Evolutionary conservation across 2,113 vertebrate species (phyloP), one percentile per base, ranked within the genome.

Genomic region (Semicossyphus pulcher): DNA sequence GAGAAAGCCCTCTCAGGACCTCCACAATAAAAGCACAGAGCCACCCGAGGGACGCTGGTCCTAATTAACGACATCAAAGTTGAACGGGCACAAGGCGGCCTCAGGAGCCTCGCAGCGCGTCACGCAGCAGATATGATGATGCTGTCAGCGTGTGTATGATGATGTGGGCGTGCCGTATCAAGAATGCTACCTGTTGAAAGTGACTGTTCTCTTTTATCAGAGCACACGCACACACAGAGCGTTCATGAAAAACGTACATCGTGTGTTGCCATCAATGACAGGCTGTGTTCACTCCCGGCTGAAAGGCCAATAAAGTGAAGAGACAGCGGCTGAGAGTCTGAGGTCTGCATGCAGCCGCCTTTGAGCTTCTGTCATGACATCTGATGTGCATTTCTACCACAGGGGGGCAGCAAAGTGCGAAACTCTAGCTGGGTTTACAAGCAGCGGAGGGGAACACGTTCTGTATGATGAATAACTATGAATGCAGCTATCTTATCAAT

Each of bases 61-160:
- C 86, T 76, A 77, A 92, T 92, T 89, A 92, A 88, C 63, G 2
- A 79, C 81, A 84, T 84, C 87, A 91, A 90, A 91, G 88, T 21
- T n/a, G 44, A 69, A 49, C 11, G 59, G 60, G 66, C 63, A 64
- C 56, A 62, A 71, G 77, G 60, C 72, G 41, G 76, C 69, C 49
- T 60, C 53, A 42, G 78, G 69, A 88, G 64, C 48, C 49, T 68
- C 12, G 2, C 36, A 26, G 37, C 52, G 45, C 18, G 31, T 42
- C 58, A 39, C 12, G 21, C 70, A 37, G 71, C 57, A 34, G 29
- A 68, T 41, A 76, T n/a, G 61, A 52, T 37, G 60, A 73, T 56
- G 53, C 66, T 44, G 62, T 61, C 57, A 69, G 65, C 44, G 11
- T 4, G 52, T 51, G 29, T 69, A 26, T 45, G 62, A 80, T 8